phyloP scores from a whole-genome alignment of 2,888 invertebrate genomes.

The Ophraella communa region DNA sequence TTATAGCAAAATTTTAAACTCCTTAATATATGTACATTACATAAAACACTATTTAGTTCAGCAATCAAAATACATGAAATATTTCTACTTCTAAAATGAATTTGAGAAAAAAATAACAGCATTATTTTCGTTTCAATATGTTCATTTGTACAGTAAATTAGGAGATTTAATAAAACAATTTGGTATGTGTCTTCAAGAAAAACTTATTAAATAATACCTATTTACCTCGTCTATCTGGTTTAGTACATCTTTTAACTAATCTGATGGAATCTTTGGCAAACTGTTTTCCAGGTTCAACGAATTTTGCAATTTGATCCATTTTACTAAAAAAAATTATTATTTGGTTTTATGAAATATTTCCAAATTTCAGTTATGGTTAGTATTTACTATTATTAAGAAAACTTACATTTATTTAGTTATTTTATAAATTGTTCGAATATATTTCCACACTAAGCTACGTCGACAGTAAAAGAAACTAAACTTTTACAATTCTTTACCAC shows the following conservation, averaged over 20 bases:
- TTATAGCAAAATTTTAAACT: too few species aligned
- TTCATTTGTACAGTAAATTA: too few species aligned
- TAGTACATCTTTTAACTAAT: slow-evolving; percentile 98
- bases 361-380: background rate
- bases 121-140: too few species aligned
- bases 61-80: too few species aligned
- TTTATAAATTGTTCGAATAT: background rate
- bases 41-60: too few species aligned
- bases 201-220: slow-evolving; percentile 1
- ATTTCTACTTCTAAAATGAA: too few species aligned
- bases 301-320: slow-evolving; percentile 97
- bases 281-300: slow-evolving; percentile 93
- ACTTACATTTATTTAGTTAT: slow-evolving; percentile 15
- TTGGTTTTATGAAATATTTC: background rate
- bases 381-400: background rate
- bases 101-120: too few species aligned
- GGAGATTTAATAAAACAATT: background rate
- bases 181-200: background rate
- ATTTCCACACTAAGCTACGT: slow-evolving; percentile 4
- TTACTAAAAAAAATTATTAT: slow-evolving; percentile 15
- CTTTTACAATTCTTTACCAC: background rate
- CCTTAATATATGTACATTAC: too few species aligned
- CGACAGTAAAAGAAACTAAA: slow-evolving; percentile 7
- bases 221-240: slow-evolving; percentile 96
- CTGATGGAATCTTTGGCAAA: slow-evolving; percentile 98